These are phyloP conservation scores for Nasonia vitripennis DNA, from an alignment of 1,140 invertebrate species.

Conservation along the genomic window DNA sequence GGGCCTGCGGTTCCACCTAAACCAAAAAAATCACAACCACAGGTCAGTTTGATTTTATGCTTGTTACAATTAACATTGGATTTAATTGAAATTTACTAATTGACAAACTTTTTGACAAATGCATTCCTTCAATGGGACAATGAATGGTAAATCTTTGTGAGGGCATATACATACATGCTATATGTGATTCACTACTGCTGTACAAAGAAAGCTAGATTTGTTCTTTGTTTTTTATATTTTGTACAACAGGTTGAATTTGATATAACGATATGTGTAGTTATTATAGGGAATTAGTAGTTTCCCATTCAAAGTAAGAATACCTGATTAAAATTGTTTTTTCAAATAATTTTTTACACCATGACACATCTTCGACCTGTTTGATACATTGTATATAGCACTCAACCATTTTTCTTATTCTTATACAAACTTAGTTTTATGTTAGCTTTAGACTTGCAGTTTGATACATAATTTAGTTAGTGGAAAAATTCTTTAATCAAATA, in stretches of 20 bases:
- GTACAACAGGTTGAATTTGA: too few species aligned
- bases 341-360: too few species aligned
- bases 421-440: conserved; percentile 31
- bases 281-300: too few species aligned
- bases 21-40: conserved; percentile 83
- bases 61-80: conserved; percentile 23
- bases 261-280: too few species aligned
- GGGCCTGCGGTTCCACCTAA: conserved; percentile 87
- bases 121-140: conserved; percentile 37
- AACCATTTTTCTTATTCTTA: background rate
- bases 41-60: conserved; percentile 75
- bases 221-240: too few species aligned
- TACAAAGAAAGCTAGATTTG: too few species aligned
- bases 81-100: conserved; percentile 31
- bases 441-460: background rate
- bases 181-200: background rate
- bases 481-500: background rate
- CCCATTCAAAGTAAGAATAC: too few species aligned
- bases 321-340: too few species aligned
- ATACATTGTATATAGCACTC: background rate
- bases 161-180: too few species aligned
- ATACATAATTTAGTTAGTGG: conserved; percentile 15
- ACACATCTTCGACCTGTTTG: too few species aligned
- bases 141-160: conserved; percentile 52
- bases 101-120: conserved; percentile 44